phyloP scores from a whole-genome alignment of 2,113 vertebrate species.

The Stigmatopora argus region DNA sequence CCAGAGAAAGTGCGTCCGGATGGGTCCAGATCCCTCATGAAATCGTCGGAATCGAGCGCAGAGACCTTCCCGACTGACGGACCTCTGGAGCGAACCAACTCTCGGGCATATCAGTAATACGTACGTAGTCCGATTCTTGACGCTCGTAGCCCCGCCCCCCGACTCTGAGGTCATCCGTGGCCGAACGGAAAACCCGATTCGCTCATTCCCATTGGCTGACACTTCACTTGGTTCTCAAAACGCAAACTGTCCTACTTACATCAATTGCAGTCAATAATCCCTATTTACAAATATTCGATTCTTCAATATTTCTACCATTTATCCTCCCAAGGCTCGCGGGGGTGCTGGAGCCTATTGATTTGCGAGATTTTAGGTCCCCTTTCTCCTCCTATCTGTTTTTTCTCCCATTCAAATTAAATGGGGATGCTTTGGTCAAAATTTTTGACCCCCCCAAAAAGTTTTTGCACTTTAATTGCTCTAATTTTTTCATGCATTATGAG shows the following conservation, averaged over 20 bases:
- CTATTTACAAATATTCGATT: no score
- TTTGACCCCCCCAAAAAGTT: no score
- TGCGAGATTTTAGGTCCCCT: no score
- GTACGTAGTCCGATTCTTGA: background rate
- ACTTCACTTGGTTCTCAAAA: background rate
- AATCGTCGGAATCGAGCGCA: slow-evolving; percentile 4
- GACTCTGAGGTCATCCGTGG: slow-evolving; percentile 12
- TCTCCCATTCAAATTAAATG: no score
- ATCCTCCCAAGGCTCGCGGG: no score
- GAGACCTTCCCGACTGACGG: slow-evolving; percentile 12
- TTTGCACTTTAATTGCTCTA: no score
- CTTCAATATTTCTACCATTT: no score
- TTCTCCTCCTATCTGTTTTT: no score
- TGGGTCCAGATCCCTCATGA: background rate
- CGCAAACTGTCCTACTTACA: background rate
- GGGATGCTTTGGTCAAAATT: no score
- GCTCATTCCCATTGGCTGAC: background rate
- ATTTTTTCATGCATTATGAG: no score
- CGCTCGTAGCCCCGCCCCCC: slow-evolving; percentile 25
- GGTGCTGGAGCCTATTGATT: no score
- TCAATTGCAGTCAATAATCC: background rate
- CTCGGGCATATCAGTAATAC: background rate
- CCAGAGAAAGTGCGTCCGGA: no score
- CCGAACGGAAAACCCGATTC: background rate
- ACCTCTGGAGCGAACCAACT: slow-evolving; percentile 11